phyloP scores from a whole-genome alignment of 2,888 invertebrate genomes.

The Phengaris arion region DNA sequence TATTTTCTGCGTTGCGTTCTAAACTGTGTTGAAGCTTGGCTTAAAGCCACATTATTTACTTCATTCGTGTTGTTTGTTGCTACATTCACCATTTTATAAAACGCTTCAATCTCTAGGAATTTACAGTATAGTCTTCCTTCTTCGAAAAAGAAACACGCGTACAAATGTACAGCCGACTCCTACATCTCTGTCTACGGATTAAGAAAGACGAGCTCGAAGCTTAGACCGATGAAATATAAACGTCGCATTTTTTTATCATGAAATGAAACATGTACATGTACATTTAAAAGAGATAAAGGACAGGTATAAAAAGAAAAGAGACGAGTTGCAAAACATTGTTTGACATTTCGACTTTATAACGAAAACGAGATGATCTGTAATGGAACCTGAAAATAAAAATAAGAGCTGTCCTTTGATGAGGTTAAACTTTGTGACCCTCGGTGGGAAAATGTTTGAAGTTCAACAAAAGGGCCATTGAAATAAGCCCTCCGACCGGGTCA shows the following conservation, averaged over 20 bases:
- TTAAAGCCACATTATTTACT: too few relatives aligned
- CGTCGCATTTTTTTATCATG: neutral
- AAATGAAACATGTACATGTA: neutral
- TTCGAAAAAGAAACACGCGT: neutral
- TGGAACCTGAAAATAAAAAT: conserved; percentile 26
- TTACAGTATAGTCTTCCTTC: neutral
- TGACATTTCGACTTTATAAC: conserved; percentile 1
- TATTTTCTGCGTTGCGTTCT: too few relatives aligned
- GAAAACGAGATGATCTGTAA: conserved; percentile 6
- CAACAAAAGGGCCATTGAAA: conserved; percentile 24
- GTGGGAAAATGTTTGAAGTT: conserved; percentile 16
- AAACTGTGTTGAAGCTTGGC: too few relatives aligned
- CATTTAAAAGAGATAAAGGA: neutral
- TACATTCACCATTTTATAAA: too few relatives aligned
- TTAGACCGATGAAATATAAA: neutral
- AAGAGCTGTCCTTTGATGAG: conserved; percentile 18
- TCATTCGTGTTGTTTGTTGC: too few relatives aligned
- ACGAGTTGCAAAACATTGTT: neutral
- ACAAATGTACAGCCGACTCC: neutral
- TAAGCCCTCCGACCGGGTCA: conserved; percentile 21
- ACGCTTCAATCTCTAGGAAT: too few relatives aligned
- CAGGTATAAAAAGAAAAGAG: neutral
- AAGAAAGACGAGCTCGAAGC: conserved; percentile 2
- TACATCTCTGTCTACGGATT: conserved; percentile 9
- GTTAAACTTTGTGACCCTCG: conserved; percentile 26